Evolutionary conservation across 2,797 vertebrate genomes (phyloP).

Genomic region (Nannoperca australis): DNA sequence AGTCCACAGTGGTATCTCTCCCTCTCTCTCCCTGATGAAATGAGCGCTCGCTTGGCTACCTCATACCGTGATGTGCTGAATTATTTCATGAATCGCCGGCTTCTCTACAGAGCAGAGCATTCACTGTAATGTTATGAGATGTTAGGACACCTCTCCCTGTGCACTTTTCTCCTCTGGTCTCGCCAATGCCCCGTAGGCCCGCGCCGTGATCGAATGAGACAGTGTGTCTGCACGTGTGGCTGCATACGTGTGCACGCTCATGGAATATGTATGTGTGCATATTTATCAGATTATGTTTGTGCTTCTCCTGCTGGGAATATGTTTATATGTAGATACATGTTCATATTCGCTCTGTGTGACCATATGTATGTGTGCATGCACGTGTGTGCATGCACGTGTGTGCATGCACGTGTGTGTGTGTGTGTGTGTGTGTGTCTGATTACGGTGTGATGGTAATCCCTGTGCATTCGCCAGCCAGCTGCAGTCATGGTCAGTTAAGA

Average conservation of each 20-base stretch:
- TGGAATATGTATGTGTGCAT: constrained; percentile 46
- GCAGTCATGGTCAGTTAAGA: constrained; percentile 65
- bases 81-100: constrained; percentile 64
- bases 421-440: constrained; percentile 13
- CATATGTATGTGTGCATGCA: constrained; percentile 10
- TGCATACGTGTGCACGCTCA: constrained; percentile 4
- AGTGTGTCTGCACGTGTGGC: constrained; percentile 31
- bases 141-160: constrained; percentile 61
- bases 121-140: constrained; percentile 61
- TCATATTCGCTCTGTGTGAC: constrained; percentile 7
- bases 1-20: constrained; percentile 30
- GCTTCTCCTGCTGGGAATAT: constrained; percentile 23
- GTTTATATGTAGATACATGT: constrained; percentile 37
- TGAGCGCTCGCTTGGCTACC: constrained; percentile 53
- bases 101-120: constrained; percentile 50
- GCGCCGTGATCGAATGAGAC: constrained; percentile 62
- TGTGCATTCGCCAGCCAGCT: constrained; percentile 63
- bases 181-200: constrained; percentile 24
- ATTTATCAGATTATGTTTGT: constrained; percentile 60
- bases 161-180: constrained; percentile 34
- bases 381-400: constrained; percentile 13
- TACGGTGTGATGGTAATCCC: constrained; percentile 54
- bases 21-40: constrained; percentile 3
- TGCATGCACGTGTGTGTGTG: constrained; percentile 18
- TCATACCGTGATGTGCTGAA: constrained; percentile 50